Base-by-base conservation (phyloP, 1,140 invertebrate species). In the Psilanteris sp. region DNA sequence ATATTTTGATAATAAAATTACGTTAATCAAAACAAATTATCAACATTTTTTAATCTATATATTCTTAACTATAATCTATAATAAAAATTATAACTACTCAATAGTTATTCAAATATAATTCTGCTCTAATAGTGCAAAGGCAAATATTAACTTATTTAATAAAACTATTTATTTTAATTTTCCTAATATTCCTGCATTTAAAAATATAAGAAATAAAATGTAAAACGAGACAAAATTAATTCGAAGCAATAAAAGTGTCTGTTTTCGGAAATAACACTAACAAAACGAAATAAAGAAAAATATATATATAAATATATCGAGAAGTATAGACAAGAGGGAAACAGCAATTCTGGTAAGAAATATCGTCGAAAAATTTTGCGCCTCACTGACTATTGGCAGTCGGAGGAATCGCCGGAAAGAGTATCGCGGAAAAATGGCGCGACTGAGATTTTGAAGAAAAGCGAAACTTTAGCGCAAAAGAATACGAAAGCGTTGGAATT, bases 281-380 rank as follows among this genome's bases (percentile, higher is more conserved):
- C 14, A 59, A 66, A 73, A 59, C 50, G 34, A 67, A 74, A 62
- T 70, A 62, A 32, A 20, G 62, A 34, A 39, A 75, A 64, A 57
- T 76, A 70, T 76, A 46, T 74, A 39, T 67, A 75, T 67, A 70
- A 66, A 76, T 76, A 70, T 59, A 26, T 66, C 9, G 64, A 50
- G 64, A 59, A 27, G 55, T 50, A 72, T 71, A 72, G 62, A 59
- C 61, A 62, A 67, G 48, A 57, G 50, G 37, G 41, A 61, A 72
- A 72, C 57, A 54, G 46, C 67, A 77, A 72, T 77, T 72, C 59
- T 54, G 54, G 61, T 26, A 70, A 77, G 67, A 77, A 77, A 77
- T 77, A 72, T 77, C 34, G 67, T 20, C 50, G 67, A 44, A 18
- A 50, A 77, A 66, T 77, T 77, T 77, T 36, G 54, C 74, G 67